Conservation (phyloP, 2,888 invertebrate genomes). For the Choreutis nemorana region DNA sequence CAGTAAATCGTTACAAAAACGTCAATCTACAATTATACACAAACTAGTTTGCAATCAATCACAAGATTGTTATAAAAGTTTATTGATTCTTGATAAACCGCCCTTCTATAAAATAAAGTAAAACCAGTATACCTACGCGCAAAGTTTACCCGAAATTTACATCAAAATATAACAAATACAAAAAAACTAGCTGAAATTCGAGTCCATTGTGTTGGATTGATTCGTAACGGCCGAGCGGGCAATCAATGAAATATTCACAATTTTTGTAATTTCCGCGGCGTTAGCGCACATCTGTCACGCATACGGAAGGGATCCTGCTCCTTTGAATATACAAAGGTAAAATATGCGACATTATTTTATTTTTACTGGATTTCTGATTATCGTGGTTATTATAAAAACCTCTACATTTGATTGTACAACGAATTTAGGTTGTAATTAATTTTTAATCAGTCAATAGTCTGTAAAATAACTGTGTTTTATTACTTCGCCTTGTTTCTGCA, state of each 20-base stretch:
- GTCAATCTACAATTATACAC: constrained; percentile 47
- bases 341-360: too few species aligned
- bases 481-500: too few species aligned
- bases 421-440: too few species aligned
- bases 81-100: constrained; percentile 52
- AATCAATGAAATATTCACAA: constrained; percentile 64
- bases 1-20: constrained; percentile 22
- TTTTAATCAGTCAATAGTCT: too few species aligned
- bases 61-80: constrained; percentile 51
- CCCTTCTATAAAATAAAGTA: constrained; percentile 36
- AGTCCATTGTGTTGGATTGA: constrained; percentile 57
- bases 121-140: constrained; percentile 49
- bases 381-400: too few species aligned
- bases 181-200: constrained; percentile 53
- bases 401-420: too few species aligned
- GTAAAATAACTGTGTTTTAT: too few species aligned
- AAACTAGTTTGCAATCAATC: constrained; percentile 65
- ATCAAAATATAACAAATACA: constrained; percentile 55
- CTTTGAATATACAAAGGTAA: too few species aligned
- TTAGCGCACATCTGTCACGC: constrained; percentile 55
- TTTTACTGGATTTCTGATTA: constrained; percentile 6
- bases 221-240: constrained; percentile 63
- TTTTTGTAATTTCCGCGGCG: constrained; percentile 50
- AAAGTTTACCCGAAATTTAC: constrained; percentile 56
- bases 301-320: constrained; percentile 39